Evolutionary conservation across 1,140 invertebrate genomes (phyloP).

Genomic region (Globodera rostochiensis): DNA sequence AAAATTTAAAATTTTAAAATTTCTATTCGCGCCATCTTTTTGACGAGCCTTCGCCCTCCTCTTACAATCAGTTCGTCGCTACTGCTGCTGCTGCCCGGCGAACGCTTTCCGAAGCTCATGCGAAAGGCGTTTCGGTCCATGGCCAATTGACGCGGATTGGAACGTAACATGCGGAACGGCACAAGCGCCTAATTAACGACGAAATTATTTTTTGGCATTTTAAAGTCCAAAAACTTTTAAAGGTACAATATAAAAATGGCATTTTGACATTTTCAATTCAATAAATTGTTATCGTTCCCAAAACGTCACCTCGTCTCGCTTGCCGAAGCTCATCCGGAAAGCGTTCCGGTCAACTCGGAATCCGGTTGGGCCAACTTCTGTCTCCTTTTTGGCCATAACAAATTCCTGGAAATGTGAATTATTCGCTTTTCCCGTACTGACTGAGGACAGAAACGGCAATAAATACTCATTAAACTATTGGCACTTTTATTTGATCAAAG

Average conservation of each 20-base stretch:
- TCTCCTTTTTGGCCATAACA: background rate
- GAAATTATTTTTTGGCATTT: background rate
- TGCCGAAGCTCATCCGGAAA: constrained; percentile 37
- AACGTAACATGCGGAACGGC: background rate
- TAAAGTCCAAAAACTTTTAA: background rate
- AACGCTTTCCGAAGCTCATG: constrained; percentile 39
- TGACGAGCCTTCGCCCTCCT: background rate
- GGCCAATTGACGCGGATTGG: background rate
- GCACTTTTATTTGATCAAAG: too few relatives aligned
- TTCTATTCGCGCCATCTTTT: background rate
- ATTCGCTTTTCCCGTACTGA: too few relatives aligned
- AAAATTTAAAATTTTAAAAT: background rate
- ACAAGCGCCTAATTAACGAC: background rate
- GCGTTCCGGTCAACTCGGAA: constrained; percentile 28
- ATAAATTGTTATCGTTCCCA: too few relatives aligned
- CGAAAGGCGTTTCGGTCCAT: constrained; percentile 37
- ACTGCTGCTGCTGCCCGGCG: background rate
- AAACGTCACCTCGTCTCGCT: background rate
- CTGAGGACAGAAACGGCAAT: too few relatives aligned
- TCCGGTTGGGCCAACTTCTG: background rate
- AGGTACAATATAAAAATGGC: background rate
- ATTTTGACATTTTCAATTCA: background rate
- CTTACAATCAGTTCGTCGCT: background rate
- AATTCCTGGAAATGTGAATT: background rate
- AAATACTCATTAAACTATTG: too few relatives aligned